A percentile compares a stretch with the other conserved stretches of the same genome.
phyloP scores from a whole-genome alignment of 2,113 vertebrate species.

The Podocnemis expansa region DNA sequence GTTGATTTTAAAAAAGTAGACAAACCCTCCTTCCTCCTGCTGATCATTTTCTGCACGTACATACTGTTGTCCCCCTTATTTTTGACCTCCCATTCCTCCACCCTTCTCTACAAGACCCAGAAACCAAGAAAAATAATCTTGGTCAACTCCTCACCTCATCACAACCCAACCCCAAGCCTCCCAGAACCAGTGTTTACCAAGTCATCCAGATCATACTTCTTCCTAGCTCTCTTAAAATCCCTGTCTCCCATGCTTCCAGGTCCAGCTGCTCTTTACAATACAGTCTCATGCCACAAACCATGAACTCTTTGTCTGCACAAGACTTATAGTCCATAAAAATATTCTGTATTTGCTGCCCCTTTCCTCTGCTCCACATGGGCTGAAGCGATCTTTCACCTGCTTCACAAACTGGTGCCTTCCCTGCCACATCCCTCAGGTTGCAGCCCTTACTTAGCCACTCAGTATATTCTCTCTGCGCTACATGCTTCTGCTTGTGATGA shows the following conservation, averaged over 20 bases:
- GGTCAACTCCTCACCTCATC: background rate
- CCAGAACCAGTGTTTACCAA: background rate
- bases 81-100: background rate
- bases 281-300: accelerated
- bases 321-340: background rate
- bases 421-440: accelerated
- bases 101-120: background rate
- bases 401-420: background rate
- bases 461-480: background rate
- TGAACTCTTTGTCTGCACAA: background rate
- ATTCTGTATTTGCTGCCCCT: background rate
- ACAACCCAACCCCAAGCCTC: accelerated
- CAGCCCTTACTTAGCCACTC: background rate
- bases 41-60: background rate
- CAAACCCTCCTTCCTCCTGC: background rate
- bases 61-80: background rate
- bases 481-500: background rate
- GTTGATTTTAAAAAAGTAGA: background rate
- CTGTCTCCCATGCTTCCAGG: background rate
- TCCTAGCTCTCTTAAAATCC: background rate
- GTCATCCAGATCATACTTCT: background rate
- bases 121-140: background rate
- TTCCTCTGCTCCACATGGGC: background rate
- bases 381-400: background rate
- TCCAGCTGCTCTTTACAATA: background rate